A percentile compares a stretch with the other conserved stretches of the same genome.
These are phyloP conservation scores for Bubo scandiacus DNA, from an alignment of 2,113 vertebrate genomes.

Conservation along the genomic window DNA sequence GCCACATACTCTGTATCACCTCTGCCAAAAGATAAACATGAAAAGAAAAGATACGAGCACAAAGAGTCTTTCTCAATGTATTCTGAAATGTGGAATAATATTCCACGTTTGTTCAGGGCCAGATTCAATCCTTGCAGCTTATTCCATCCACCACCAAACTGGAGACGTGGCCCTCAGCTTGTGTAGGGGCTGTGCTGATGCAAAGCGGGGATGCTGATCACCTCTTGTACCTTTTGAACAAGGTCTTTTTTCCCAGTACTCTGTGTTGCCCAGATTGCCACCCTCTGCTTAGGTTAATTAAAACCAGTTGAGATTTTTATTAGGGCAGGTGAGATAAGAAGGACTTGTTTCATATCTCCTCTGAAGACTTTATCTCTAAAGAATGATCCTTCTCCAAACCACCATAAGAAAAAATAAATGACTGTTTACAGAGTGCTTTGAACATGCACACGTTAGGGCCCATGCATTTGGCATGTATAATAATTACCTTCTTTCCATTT, in stretches of 20 bases:
- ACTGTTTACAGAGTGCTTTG: not conserved
- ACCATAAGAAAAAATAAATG: not conserved
- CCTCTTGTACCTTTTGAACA: not conserved
- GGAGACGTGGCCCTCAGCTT: not conserved
- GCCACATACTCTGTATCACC: not conserved
- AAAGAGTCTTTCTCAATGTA: not conserved
- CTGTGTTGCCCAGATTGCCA: not conserved
- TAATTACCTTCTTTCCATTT: not conserved
- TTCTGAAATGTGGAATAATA: not conserved
- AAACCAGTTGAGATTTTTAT: not conserved
- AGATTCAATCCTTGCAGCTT: not conserved
- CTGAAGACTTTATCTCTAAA: not conserved
- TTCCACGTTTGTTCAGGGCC: not conserved
- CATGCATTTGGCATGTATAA: not conserved
- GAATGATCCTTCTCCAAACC: not conserved
- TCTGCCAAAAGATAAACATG: constrained; percentile 30
- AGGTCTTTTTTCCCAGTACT: not conserved
- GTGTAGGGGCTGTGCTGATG: not conserved
- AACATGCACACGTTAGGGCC: fast-evolving
- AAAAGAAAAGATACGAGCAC: not conserved
- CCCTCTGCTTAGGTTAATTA: constrained; percentile 20
- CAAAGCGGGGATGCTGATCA: not conserved
- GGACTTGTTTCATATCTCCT: not conserved
- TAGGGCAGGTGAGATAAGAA: not conserved
- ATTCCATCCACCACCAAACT: not conserved